Conservation (phyloP, 1,140 invertebrate species). For the Drosophila cardini region DNA sequence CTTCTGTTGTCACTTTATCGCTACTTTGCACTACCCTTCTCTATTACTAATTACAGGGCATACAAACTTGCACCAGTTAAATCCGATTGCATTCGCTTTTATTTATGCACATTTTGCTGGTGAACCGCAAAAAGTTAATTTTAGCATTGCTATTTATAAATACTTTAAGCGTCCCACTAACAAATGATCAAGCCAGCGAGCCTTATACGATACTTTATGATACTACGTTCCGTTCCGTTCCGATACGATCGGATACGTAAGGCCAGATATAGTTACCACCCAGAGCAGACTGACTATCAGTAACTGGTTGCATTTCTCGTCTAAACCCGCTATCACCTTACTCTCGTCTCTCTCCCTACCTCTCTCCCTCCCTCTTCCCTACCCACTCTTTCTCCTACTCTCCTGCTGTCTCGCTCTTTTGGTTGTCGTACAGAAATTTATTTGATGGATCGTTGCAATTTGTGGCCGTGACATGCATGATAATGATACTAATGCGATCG, state of each 20-base stretch:
- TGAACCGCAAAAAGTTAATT: conserved; percentile 80
- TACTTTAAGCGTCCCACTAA: conserved; percentile 72
- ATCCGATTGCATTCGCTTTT: conserved; percentile 62
- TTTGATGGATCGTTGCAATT: conserved; percentile 82
- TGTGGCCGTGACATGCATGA: conserved; percentile 73
- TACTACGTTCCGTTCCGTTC: too few species aligned
- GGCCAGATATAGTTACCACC: conserved; percentile 75
- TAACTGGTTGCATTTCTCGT: conserved; percentile 66
- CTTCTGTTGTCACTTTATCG: not conserved
- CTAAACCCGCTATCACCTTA: too few species aligned
- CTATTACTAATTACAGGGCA: not conserved
- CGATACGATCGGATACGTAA: conserved; percentile 62
- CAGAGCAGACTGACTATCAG: conserved; percentile 27
- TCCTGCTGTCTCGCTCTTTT: not conserved
- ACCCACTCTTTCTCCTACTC: not conserved
- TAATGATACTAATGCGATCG: conserved; percentile 81
- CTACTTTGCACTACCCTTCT: not conserved
- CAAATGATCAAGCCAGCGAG: conserved; percentile 66
- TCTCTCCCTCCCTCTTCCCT: not conserved
- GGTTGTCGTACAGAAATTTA: conserved; percentile 38
- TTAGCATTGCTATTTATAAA: conserved; percentile 81
- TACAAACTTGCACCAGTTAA: conserved; percentile 52
- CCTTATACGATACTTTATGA: conserved; percentile 53
- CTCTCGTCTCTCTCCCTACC: not conserved
- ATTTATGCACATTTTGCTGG: conserved; percentile 54